phyloP scores from a whole-genome alignment of 2,888 invertebrate genomes.

The Agapostemon virescens region DNA sequence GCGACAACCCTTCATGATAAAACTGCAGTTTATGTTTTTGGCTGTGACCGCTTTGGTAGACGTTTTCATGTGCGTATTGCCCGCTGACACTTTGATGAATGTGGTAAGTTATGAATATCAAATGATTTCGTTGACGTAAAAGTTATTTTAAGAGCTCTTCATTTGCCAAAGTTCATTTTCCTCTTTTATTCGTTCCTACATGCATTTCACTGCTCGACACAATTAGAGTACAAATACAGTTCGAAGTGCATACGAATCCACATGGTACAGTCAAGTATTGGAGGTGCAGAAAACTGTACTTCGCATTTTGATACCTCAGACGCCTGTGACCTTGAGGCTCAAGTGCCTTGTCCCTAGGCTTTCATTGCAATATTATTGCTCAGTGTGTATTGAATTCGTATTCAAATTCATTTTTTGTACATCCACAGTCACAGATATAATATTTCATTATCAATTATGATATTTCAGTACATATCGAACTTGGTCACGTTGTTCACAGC shows the following conservation, averaged over 20 bases:
- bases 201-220: too few species aligned
- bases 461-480: conserved; percentile 55
- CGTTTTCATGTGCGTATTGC: neutral
- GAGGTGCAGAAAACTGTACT: conserved; percentile 20
- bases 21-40: neutral
- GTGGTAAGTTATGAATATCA: neutral
- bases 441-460: neutral
- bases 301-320: conserved; percentile 37
- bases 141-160: neutral
- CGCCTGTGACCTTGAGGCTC: conserved; percentile 45
- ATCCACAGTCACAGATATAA: neutral
- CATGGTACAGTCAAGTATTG: conserved; percentile 24
- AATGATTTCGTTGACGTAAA: neutral
- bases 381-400: neutral
- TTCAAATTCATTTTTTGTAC: neutral
- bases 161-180: neutral
- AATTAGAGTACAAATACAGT: conserved; percentile 24
- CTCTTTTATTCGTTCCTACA: neutral
- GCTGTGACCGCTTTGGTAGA: neutral
- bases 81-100: neutral
- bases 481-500: conserved; percentile 57
- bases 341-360: conserved; percentile 52
- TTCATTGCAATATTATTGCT: conserved; percentile 53
- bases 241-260: conserved; percentile 23
- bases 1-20: neutral